phyloP scores from a whole-genome alignment of 2,797 vertebrate genomes.

The Molossus alvarezi region DNA sequence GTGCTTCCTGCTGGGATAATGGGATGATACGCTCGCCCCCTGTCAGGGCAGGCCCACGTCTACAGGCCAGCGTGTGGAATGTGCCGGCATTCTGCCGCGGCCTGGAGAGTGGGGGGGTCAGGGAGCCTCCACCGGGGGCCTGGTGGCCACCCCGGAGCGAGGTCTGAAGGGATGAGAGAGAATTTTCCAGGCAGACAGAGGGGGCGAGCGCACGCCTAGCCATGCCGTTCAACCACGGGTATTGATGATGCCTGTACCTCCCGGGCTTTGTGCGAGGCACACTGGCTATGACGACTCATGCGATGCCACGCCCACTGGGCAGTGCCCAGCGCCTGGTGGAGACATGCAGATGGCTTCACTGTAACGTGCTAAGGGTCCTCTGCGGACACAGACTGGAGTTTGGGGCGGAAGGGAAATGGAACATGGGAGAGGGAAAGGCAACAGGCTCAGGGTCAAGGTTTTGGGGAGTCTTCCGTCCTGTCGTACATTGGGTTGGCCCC shows the following conservation, averaged over 20 bases:
- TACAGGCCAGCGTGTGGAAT: too few relatives aligned
- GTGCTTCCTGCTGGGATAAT: not conserved
- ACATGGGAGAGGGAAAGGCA: not conserved
- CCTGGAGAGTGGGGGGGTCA: not conserved
- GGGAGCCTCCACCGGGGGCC: not conserved
- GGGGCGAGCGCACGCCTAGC: not conserved
- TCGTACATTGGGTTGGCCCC: not conserved
- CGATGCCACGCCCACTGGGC: rapidly evolving
- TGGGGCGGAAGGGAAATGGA: not conserved
- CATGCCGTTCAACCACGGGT: not conserved
- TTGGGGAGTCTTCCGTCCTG: not conserved
- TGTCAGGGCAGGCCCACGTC: not conserved
- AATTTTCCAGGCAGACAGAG: not conserved
- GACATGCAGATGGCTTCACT: rapidly evolving
- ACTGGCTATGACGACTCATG: not conserved
- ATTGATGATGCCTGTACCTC: too few relatives aligned
- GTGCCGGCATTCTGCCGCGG: not conserved
- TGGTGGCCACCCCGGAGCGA: not conserved
- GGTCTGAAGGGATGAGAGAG: not conserved
- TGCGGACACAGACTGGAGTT: not conserved
- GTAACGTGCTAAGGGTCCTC: not conserved
- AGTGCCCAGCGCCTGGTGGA: rapidly evolving
- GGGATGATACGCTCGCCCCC: not conserved
- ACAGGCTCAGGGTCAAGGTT: not conserved
- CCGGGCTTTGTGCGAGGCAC: rapidly evolving